Base-by-base conservation (phyloP, 1,140 invertebrate species). In the Macrostomum lignano region DNA sequence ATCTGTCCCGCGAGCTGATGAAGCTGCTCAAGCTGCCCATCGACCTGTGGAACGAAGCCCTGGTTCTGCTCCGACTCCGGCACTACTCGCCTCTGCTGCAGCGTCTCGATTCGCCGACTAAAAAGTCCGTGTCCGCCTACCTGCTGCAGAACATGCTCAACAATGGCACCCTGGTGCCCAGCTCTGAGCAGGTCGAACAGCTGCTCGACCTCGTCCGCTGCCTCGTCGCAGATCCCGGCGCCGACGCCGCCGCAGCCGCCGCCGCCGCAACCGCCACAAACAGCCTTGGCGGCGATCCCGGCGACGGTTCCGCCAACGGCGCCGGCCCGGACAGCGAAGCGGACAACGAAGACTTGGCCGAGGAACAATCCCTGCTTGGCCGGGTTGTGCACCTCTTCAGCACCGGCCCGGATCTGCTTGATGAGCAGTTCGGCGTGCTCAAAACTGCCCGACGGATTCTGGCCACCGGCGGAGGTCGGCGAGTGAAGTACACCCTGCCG, bases 321-420 rank as follows among this genome's bases (percentile, higher is more conserved):
- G n/a, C n/a, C n/a, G n/a, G n/a, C n/a, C n/a, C n/a, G n/a, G n/a
- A n/a, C n/a, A 68, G 66, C 17, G 65, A 71, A 25, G 60, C 64
- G 35, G 79, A 88, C 58, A 66, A 72, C 1, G 86, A 96, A 58
- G 86, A 96, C 53, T 86, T 96, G 59, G 72, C 74, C 20, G 88
- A 96, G 52, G 86, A 96, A 46, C 88, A 96, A 50, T 72, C 74
- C 17, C 58, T 91, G 3, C 65, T 96, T 35, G 82, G 72, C 38
- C 65, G 70, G 47, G 67, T 94, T 34, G 73, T 94, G 40, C 78
- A 93, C 59, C 69, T 86, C 38, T 67, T 94, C 44, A 69, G 68
- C 44, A 19, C 36, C 42, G 11, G 42, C 45, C 73, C 75, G 0
- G 72, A 81, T 22, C 52, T 59, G 41, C 66, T 74, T 0, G 84